Conservation (phyloP, 2,888 invertebrate species). For the Globia sparganii region DNA sequence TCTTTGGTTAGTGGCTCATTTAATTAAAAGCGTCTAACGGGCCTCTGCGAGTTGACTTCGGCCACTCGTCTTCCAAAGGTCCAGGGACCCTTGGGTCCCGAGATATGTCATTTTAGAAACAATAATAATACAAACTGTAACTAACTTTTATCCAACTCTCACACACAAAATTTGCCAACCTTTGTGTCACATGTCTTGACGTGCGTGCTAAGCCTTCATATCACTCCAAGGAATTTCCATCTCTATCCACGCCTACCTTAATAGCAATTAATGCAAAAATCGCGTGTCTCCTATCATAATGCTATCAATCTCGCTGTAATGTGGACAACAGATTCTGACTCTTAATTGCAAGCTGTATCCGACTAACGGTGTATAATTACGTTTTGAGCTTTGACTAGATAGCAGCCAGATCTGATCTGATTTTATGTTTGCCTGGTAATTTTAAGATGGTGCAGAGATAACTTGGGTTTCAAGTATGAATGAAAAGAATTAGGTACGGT, state of each 20-base stretch:
- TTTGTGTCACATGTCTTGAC: not conserved
- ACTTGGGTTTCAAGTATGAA: not conserved
- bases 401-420: conserved; percentile 12
- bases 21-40: too few relatives aligned
- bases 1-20: too few relatives aligned
- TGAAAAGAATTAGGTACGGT: not conserved
- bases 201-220: conserved; percentile 38
- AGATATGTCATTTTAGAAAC: too few relatives aligned
- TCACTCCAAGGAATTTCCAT: conserved; percentile 35
- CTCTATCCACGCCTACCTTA: conserved; percentile 21
- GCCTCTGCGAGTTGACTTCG: too few relatives aligned
- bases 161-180: not conserved
- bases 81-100: too few relatives aligned
- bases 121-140: not conserved
- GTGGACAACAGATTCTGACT: conserved; percentile 45
- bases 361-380: conserved; percentile 53
- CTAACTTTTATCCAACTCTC: not conserved
- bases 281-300: conserved; percentile 54
- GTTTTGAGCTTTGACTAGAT: conserved; percentile 36
- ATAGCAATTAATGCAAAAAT: conserved; percentile 46
- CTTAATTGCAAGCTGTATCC: conserved; percentile 43
- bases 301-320: conserved; percentile 43
- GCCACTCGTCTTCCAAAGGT: too few relatives aligned
- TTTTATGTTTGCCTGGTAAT: conserved; percentile 18
- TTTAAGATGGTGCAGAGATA: conserved; percentile 26